Conservation (phyloP, 2,888 invertebrate genomes). For the Endomychus coccineus region DNA sequence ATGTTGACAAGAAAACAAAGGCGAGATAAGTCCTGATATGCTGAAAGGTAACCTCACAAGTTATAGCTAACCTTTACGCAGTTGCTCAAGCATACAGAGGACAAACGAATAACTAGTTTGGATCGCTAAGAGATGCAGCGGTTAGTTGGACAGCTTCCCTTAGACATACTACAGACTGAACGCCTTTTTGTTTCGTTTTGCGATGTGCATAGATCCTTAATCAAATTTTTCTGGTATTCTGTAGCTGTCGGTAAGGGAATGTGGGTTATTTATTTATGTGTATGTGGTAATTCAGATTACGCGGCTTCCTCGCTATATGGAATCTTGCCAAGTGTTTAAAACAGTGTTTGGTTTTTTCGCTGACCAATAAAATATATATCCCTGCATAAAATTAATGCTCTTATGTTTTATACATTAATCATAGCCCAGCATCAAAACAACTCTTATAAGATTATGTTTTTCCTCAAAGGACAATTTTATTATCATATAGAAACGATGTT, state of each 20-base stretch:
- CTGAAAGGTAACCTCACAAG: slow-evolving; percentile 43
- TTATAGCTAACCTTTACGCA: slow-evolving; percentile 44
- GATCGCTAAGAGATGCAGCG: slow-evolving; percentile 1
- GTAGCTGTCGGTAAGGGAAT: slow-evolving; percentile 41
- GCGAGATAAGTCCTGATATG: slow-evolving; percentile 46
- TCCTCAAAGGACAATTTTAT: no score
- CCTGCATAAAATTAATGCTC: slow-evolving; percentile 1
- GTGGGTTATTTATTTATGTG: slow-evolving; percentile 35
- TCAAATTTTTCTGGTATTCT: slow-evolving; percentile 44
- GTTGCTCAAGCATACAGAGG: slow-evolving; percentile 29
- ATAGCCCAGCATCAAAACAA: slow-evolving; percentile 2
- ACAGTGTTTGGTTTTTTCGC: slow-evolving; percentile 18
- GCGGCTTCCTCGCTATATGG: slow-evolving; percentile 22
- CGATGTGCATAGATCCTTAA: slow-evolving; percentile 43
- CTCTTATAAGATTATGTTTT: neutral
- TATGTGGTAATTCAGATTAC: slow-evolving; percentile 35
- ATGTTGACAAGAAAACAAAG: slow-evolving; percentile 48
- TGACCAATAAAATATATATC: slow-evolving; percentile 6
- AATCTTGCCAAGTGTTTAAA: slow-evolving; percentile 27
- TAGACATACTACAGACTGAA: slow-evolving; percentile 44
- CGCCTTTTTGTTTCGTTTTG: slow-evolving; percentile 40
- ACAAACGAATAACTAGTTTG: neutral
- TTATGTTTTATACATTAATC: slow-evolving; percentile 4
- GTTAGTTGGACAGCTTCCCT: slow-evolving; percentile 34
- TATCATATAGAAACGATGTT: no score